Evolutionary conservation across 37 sponge, comb jelly and placozoan species (phyloP).

Genomic region (Agelas oroides): DNA sequence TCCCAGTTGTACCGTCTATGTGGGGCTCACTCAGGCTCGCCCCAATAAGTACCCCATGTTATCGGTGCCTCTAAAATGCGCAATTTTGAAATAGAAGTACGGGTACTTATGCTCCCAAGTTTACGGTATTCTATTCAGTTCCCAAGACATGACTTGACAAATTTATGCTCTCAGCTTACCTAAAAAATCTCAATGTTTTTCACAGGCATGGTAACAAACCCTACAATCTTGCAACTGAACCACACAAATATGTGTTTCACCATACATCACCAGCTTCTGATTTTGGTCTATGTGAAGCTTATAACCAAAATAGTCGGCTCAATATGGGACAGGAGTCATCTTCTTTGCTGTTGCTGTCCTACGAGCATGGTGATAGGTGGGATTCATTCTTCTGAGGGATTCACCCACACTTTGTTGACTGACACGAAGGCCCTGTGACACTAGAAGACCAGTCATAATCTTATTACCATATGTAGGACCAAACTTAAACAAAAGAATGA

Average conservation of each 20-base stretch:
- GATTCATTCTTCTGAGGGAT: slow-evolving; percentile 25
- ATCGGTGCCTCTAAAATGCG: too few species aligned
- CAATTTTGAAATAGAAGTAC: too few species aligned
- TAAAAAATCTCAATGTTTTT: slow-evolving; percentile 74
- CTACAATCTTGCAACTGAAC: slow-evolving; percentile 67
- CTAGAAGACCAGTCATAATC: slow-evolving; percentile 53
- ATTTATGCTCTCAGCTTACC: slow-evolving; percentile 6
- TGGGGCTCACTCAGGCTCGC: too few species aligned
- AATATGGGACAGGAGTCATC: slow-evolving; percentile 31
- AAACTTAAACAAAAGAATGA: too few species aligned
- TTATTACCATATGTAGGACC: slow-evolving; percentile 63
- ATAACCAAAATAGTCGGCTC: too few species aligned
- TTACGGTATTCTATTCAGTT: too few species aligned
- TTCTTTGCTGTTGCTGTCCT: slow-evolving; percentile 14
- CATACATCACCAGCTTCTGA: slow-evolving; percentile 69
- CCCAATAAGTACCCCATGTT: too few species aligned
- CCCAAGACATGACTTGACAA: too few species aligned
- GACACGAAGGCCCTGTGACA: slow-evolving; percentile 26
- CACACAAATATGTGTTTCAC: slow-evolving; percentile 69
- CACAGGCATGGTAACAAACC: slow-evolving; percentile 59
- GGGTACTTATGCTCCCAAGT: too few species aligned
- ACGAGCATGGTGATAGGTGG: slow-evolving; percentile 43
- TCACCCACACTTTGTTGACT: slow-evolving; percentile 39
- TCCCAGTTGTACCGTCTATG: too few species aligned
- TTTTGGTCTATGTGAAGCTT: slow-evolving; percentile 35